Conservation (phyloP, 2,888 invertebrate genomes). For the Onthophagus sagittarius region DNA sequence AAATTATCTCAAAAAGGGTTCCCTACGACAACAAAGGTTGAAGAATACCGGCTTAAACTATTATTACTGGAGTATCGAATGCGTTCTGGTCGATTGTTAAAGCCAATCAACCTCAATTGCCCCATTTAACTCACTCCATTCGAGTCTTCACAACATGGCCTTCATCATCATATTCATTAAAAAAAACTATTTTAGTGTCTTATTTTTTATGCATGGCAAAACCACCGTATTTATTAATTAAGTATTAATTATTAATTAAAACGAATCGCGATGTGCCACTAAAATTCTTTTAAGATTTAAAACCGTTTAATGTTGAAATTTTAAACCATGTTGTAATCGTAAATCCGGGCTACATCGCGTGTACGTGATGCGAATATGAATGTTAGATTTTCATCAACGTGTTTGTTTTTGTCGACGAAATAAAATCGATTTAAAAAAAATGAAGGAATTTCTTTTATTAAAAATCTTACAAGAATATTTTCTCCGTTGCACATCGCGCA, state of each 20-base stretch:
- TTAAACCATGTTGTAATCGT: neutral
- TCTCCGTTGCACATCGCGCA: too few relatives aligned
- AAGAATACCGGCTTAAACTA: too few relatives aligned
- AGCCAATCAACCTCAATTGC: neutral
- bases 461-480: too few relatives aligned
- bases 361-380: neutral
- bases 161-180: neutral
- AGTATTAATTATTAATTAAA: too few relatives aligned
- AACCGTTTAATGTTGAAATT: too few relatives aligned
- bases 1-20: too few relatives aligned
- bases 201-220: neutral
- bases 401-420: neutral
- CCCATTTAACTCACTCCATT: neutral
- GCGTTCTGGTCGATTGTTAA: neutral
- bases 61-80: neutral
- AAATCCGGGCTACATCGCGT: neutral
- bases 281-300: too few relatives aligned
- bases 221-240: too few relatives aligned
- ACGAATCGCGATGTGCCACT: too few relatives aligned
- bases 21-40: too few relatives aligned
- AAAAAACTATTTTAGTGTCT: neutral
- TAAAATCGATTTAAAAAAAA: too few relatives aligned
- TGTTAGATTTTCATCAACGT: neutral
- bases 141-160: neutral
- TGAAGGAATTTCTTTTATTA: too few relatives aligned